Evolutionary conservation across 2,888 invertebrate species (phyloP).

Genomic region (Crematogaster levior): DNA sequence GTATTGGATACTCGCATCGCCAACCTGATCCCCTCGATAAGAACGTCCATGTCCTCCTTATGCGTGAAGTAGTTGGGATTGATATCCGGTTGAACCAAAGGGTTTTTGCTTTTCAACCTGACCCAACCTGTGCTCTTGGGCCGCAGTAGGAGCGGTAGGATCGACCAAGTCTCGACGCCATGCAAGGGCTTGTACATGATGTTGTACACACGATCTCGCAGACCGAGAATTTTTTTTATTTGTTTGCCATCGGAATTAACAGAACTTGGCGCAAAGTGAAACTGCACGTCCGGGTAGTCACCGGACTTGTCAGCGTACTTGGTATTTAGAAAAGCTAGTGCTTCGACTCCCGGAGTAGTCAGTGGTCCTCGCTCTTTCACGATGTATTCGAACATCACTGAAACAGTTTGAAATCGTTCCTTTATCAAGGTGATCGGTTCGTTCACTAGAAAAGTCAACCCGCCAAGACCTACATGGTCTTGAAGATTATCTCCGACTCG

Average conservation of each 20-base stretch:
- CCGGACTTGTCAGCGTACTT: constrained; percentile 93
- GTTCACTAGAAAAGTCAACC: constrained; percentile 93
- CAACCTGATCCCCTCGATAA: constrained; percentile 94
- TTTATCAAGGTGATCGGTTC: constrained; percentile 93
- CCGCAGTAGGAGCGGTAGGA: constrained; percentile 92
- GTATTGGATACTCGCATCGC: constrained; percentile 93
- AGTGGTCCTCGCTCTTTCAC: constrained; percentile 93
- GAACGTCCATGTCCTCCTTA: constrained; percentile 91
- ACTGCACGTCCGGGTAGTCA: constrained; percentile 94
- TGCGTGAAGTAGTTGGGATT: constrained; percentile 97
- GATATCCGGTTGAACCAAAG: constrained; percentile 93
- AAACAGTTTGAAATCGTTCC: constrained; percentile 91
- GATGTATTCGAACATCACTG: constrained; percentile 93
- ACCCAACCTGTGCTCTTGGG: constrained; percentile 96
- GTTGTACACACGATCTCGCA: constrained; percentile 93
- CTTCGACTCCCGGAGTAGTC: constrained; percentile 94
- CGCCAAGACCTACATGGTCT: constrained; percentile 95
- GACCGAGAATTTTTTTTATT: constrained; percentile 91
- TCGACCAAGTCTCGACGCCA: constrained; percentile 93
- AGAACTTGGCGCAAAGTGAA: constrained; percentile 94
- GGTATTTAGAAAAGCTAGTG: constrained; percentile 94
- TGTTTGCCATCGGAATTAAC: constrained; percentile 94
- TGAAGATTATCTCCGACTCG: constrained; percentile 95
- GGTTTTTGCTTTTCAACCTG: constrained; percentile 93
- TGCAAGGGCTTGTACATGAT: constrained; percentile 94